Conservation (phyloP, 2,888 invertebrate species). For the Uropetala carovei region DNA sequence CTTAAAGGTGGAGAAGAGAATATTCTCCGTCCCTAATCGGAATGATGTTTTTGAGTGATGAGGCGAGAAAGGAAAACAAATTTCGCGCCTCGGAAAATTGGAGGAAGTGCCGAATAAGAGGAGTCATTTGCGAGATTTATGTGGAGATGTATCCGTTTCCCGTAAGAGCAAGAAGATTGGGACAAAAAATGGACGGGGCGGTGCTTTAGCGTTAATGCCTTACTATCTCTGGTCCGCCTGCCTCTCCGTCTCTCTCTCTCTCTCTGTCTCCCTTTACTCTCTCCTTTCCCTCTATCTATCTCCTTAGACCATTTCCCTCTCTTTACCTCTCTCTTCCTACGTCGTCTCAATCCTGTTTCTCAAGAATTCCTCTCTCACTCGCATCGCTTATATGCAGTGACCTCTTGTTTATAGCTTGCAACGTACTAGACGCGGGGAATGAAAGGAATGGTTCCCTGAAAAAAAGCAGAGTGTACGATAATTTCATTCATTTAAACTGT, state of each 20-base stretch:
- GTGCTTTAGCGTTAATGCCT: background rate
- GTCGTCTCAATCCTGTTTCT: background rate
- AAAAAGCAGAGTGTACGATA: too few species aligned
- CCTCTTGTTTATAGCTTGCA: too few species aligned
- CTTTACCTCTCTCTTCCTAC: background rate
- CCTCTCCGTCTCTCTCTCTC: background rate
- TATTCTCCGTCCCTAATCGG: background rate
- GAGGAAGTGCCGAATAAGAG: conserved; percentile 49
- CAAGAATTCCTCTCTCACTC: too few species aligned
- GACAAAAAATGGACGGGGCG: background rate
- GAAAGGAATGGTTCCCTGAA: too few species aligned
- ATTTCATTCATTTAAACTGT: too few species aligned
- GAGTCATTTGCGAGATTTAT: conserved; percentile 53
- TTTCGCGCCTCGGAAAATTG: conserved; percentile 42
- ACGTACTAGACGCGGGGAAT: too few species aligned
- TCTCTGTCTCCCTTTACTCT: background rate
- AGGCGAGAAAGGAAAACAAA: conserved; percentile 37
- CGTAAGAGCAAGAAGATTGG: background rate
- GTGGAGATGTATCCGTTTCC: conserved; percentile 29
- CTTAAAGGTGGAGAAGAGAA: background rate
- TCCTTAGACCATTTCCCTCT: background rate
- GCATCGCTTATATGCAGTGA: too few species aligned
- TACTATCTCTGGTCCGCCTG: background rate
- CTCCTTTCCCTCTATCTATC: background rate
- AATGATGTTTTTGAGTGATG: conserved; percentile 30